Evolutionary conservation across 92 coral and sea anemone genomes (phyloP).

Genomic region (Umimayanthus chanpuru): DNA sequence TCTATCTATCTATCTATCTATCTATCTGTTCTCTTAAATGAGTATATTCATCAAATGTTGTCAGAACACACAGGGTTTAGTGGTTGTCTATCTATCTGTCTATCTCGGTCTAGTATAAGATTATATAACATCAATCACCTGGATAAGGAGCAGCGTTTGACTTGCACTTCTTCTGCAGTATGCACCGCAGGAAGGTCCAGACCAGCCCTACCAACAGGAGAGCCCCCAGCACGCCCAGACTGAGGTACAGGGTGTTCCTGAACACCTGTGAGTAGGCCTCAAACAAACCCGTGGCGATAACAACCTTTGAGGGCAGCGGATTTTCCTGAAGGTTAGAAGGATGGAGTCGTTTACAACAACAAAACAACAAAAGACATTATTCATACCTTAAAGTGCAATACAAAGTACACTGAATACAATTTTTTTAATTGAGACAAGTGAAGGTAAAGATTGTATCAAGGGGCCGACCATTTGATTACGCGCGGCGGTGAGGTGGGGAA

Average conservation of each 20-base stretch:
- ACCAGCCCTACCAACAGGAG: background rate
- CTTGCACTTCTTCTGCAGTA: background rate
- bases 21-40: too few species aligned
- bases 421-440: too few species aligned
- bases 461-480: background rate
- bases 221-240: background rate
- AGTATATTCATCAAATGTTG: too few species aligned
- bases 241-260: slow-evolving; percentile 13
- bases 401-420: too few species aligned
- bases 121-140: background rate
- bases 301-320: background rate
- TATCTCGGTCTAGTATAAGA: too few species aligned
- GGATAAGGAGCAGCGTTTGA: background rate
- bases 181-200: background rate
- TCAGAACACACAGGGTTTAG: too few species aligned
- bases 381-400: too few species aligned
- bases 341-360: background rate
- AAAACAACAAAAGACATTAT: too few species aligned
- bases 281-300: slow-evolving; percentile 56
- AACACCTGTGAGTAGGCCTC: slow-evolving; percentile 47
- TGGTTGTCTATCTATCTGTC: too few species aligned
- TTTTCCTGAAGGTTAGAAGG: background rate
- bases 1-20: too few species aligned
- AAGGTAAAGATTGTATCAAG: too few species aligned
- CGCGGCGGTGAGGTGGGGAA: too few species aligned